Evolutionary conservation across 2,888 invertebrate species (phyloP).

Genomic region (Parnassius mnemosyne): DNA sequence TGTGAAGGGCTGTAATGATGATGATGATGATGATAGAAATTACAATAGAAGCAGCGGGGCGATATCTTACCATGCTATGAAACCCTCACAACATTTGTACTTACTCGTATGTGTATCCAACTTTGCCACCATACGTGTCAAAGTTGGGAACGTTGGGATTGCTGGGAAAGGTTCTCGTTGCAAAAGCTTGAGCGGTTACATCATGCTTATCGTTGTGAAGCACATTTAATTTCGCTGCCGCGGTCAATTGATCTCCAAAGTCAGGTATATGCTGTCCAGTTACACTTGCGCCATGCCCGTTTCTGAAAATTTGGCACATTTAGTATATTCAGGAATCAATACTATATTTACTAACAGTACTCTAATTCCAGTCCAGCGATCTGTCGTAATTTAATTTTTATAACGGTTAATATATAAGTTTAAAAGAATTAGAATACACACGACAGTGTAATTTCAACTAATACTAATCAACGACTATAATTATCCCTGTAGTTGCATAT

Average conservation of each 20-base stretch:
- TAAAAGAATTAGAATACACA: neutral
- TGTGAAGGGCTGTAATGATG: no score
- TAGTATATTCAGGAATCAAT: no score
- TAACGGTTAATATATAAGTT: neutral
- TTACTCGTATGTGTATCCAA: conserved; percentile 40
- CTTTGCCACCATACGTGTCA: no score
- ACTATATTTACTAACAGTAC: neutral
- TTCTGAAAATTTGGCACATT: conserved; percentile 27
- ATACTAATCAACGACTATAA: neutral
- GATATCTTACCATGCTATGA: no score
- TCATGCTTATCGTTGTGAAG: no score
- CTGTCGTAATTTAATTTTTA: neutral
- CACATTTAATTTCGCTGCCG: conserved; percentile 38
- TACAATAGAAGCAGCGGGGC: no score
- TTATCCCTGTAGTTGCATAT: no score
- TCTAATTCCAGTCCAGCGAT: neutral
- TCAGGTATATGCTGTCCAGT: conserved; percentile 44
- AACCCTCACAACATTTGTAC: conserved; percentile 22
- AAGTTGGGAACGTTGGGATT: no score
- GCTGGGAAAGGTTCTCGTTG: no score
- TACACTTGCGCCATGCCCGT: conserved; percentile 41
- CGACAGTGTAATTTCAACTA: neutral
- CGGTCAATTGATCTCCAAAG: conserved; percentile 46
- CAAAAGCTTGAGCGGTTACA: no score
- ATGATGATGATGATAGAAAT: no score